Percentiles rank a stretch among this genome's conserved stretches.
Conservation (phyloP, 2,888 invertebrate species). For the Orthonychiurus folsomi region DNA sequence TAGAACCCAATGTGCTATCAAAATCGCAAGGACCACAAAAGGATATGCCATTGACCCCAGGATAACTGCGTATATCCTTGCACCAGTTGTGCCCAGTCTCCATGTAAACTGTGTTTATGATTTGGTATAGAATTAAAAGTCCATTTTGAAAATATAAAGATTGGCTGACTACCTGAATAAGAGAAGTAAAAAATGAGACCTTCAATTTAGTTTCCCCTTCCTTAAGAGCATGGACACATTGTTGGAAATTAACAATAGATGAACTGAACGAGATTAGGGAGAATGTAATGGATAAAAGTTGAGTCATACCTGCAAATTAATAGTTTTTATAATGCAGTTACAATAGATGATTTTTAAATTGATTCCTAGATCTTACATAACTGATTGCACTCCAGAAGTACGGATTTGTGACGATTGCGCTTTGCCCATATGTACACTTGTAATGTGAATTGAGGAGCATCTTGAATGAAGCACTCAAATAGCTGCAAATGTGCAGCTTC, state of each 20-base stretch:
- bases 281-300: slow-evolving; percentile 8
- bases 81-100: slow-evolving; percentile 13
- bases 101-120: slow-evolving; percentile 3
- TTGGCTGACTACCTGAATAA: background rate
- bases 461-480: slow-evolving; percentile 11
- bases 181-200: background rate
- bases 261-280: slow-evolving; percentile 7
- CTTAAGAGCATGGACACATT: background rate
- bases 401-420: background rate
- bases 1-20: slow-evolving; percentile 6
- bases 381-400: background rate
- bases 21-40: background rate
- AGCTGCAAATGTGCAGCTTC: slow-evolving; percentile 7
- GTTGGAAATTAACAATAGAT: slow-evolving; percentile 7
- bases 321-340: background rate
- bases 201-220: background rate
- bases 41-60: slow-evolving; percentile 2
- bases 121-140: background rate
- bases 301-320: slow-evolving; percentile 2
- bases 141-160: too few relatives aligned
- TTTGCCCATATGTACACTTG: slow-evolving; percentile 14
- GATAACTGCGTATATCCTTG: background rate
- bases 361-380: background rate
- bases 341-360: background rate
- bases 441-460: slow-evolving; percentile 12